These are phyloP conservation scores for Drosophila pandora DNA, from an alignment of 1,140 invertebrate genomes.

Conservation along the genomic window DNA sequence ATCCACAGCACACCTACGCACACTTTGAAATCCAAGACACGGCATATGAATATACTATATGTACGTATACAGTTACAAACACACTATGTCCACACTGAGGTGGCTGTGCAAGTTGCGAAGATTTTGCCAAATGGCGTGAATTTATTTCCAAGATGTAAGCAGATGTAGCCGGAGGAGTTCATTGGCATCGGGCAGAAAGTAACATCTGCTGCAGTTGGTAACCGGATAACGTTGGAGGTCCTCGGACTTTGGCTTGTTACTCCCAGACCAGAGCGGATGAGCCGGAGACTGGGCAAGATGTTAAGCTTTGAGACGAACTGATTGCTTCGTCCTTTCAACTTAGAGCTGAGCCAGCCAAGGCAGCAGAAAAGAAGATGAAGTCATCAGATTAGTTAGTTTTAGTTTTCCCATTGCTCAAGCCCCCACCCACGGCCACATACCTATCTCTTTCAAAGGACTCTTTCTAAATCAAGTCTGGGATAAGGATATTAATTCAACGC, in stretches of 20 bases:
- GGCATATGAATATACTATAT: conserved; percentile 52
- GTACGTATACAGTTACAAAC: conserved; percentile 2
- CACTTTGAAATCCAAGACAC: conserved; percentile 30
- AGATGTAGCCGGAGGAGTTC: conserved; percentile 54
- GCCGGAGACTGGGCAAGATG: conserved; percentile 30
- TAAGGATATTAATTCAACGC: conserved; percentile 27
- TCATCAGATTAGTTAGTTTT: conserved; percentile 47
- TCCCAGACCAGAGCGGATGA: conserved; percentile 30
- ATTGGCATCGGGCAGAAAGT: conserved; percentile 63
- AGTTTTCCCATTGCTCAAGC: conserved; percentile 4
- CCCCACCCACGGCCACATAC: neutral
- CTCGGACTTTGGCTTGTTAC: conserved; percentile 20
- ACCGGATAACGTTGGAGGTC: conserved; percentile 26
- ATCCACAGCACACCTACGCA: conserved; percentile 60
- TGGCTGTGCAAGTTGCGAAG: conserved; percentile 43
- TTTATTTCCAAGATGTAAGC: conserved; percentile 64
- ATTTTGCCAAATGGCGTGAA: conserved; percentile 72
- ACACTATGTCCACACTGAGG: conserved; percentile 23
- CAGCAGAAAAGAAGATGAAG: conserved; percentile 32
- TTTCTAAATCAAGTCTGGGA: neutral
- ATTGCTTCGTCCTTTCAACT: conserved; percentile 42
- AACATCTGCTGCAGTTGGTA: conserved; percentile 57
- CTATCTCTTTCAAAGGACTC: neutral
- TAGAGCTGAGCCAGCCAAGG: conserved; percentile 20
- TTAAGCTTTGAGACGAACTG: conserved; percentile 40